Base-by-base conservation (phyloP, 2,113 vertebrate species). In the Eulemur macaco region DNA sequence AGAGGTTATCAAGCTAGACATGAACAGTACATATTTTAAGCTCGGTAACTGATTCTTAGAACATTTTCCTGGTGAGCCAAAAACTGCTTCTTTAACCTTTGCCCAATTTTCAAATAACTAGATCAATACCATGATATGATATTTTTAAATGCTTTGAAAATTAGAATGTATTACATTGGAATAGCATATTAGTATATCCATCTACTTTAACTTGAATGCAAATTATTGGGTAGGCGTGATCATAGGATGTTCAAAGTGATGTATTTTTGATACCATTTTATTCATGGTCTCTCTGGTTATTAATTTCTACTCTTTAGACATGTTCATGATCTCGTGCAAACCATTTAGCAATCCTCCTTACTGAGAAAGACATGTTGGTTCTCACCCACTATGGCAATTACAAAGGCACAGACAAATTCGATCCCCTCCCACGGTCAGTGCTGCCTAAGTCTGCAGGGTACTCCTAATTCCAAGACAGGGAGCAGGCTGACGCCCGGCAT, bases 241-340 rank as follows among this genome's bases (percentile, higher is more conserved):
- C 66, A 14, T 45, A 27, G 18, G 4, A 58, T 64, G 21, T 84
- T 50, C 83, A 76, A 87, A 82, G 31, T 60, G n/a, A 85, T n/a
- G 0, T 29, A 68, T 64, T 91, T 96, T 84, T 45, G 47, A 47
- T 39, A 58, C 17, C 10, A 71, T 64, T 95, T 74, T 29, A 82
- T 73, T 86, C 42, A 81, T 77, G 45, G 13, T 42, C 45, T 86
- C 34, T 64, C 10, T 81, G 25, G 50, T 54, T 94, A 71, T 73
- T 81, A 89, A 96, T 89, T 89, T 92, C 47, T 20, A 50, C 60
- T 66, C n/a, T 89, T 91, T 66, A 95, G 52, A 71, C n/a, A 81
- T 50, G 45, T 58, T 74, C 21, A 23, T 66, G 50, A 95, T 87
- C 37, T 54, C 78, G 20, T 31, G 8, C 14, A 93, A 85, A 96